These are phyloP conservation scores for Lipotes vexillifer DNA, from an alignment of 2,113 vertebrate genomes.

Conservation along the genomic window DNA sequence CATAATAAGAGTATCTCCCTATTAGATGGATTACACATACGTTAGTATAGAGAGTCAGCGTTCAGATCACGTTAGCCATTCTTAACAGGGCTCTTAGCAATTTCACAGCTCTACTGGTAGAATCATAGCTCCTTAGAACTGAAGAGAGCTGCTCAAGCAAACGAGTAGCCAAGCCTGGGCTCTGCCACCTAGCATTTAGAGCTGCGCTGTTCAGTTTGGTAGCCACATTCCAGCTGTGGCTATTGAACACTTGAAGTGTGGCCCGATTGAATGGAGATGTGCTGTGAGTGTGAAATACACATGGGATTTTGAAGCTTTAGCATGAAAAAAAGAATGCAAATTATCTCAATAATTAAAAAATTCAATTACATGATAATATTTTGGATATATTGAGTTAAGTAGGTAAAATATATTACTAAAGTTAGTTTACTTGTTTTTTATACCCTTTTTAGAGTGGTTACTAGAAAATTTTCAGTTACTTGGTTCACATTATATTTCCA, in stretches of 20 bases:
- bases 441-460: not conserved
- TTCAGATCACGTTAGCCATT: not conserved
- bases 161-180: not conserved
- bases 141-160: not conserved
- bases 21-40: not conserved
- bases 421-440: not conserved
- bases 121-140: not conserved
- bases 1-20: not conserved
- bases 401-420: not conserved
- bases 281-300: not conserved
- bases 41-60: not conserved
- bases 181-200: not conserved
- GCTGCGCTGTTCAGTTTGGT: not conserved
- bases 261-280: not conserved
- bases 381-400: not conserved
- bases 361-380: not conserved
- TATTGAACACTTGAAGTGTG: not conserved
- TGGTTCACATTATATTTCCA: not conserved
- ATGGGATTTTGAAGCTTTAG: not conserved
- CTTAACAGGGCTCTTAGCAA: not conserved
- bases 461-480: not conserved
- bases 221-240: not conserved
- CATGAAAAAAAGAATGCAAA: not conserved
- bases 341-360: not conserved
- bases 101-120: not conserved